Evolutionary conservation across 2,797 vertebrate genomes (phyloP).

Genomic region (Avahi laniger): DNA sequence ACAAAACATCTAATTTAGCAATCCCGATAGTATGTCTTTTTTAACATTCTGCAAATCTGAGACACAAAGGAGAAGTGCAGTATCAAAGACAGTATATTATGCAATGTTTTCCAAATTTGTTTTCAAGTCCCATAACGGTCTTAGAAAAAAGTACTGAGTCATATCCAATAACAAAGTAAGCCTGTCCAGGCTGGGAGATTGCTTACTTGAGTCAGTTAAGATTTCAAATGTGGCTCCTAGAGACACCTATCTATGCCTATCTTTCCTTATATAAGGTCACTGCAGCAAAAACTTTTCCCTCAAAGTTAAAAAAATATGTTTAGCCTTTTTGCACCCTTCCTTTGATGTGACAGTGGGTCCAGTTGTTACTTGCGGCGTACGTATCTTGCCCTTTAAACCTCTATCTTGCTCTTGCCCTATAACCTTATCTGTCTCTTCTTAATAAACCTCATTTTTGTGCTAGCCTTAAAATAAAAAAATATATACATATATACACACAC

Average conservation of each 20-base stretch:
- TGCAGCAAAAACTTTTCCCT: not conserved
- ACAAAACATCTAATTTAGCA: not conserved
- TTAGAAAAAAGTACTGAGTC: not conserved
- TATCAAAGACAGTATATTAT: not conserved
- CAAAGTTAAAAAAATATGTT: not conserved
- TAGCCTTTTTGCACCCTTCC: too few relatives aligned
- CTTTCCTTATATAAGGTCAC: not conserved
- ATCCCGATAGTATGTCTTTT: not conserved
- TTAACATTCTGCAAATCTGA: not conserved
- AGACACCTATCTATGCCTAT: not conserved
- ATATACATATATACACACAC: too few relatives aligned
- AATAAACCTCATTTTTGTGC: too few relatives aligned
- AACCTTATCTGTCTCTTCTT: too few relatives aligned
- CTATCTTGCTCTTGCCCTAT: too few relatives aligned
- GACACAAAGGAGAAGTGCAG: not conserved
- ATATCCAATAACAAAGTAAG: not conserved
- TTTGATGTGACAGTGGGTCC: too few relatives aligned
- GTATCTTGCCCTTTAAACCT: too few relatives aligned
- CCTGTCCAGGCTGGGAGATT: not conserved
- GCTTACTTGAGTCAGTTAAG: not conserved
- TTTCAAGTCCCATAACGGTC: not conserved
- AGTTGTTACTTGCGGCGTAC: too few relatives aligned
- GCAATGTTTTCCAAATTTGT: not conserved
- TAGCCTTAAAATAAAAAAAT: too few relatives aligned
- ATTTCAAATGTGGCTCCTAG: not conserved